These are phyloP conservation scores for Rhizomys pruinosus DNA, from an alignment of 2,113 vertebrate species.

Conservation along the genomic window DNA sequence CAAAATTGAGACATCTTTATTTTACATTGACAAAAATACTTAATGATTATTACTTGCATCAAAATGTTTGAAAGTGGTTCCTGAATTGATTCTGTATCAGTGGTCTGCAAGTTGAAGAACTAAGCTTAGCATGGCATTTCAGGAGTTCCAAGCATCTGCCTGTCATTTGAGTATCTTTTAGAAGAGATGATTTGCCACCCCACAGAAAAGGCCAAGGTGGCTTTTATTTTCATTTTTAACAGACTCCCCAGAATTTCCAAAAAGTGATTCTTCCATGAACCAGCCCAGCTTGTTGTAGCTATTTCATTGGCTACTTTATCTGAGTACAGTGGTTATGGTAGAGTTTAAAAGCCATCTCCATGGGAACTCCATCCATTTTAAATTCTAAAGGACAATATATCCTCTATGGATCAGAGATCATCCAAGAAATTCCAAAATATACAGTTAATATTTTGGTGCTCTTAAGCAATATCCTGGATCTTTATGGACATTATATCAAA, in stretches of 20 bases:
- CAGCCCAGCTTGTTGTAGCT: not conserved
- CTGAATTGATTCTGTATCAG: not conserved
- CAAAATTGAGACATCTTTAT: not conserved
- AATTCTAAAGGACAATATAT: not conserved
- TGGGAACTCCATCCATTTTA: not conserved
- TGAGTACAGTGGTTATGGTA: not conserved
- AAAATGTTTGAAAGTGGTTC: slow-evolving; percentile 12
- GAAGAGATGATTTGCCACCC: slow-evolving; percentile 27
- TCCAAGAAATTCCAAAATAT: not conserved
- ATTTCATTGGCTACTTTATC: not conserved
- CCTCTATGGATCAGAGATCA: not conserved
- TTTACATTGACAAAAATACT: slow-evolving; percentile 11
- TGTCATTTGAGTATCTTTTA: not conserved
- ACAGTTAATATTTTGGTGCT: not conserved
- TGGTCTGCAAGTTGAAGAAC: not conserved
- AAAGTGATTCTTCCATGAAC: not conserved
- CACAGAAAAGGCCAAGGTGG: not conserved
- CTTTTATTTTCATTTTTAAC: not conserved
- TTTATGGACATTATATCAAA: slow-evolving; percentile 1
- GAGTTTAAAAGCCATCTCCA: not conserved
- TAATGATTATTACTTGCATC: not conserved
- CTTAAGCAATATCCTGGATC: not conserved
- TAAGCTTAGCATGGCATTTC: not conserved
- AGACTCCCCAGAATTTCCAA: not conserved
- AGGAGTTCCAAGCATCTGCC: not conserved